Conservation (phyloP, 2,797 vertebrate genomes). For the Australoheros facetus region DNA sequence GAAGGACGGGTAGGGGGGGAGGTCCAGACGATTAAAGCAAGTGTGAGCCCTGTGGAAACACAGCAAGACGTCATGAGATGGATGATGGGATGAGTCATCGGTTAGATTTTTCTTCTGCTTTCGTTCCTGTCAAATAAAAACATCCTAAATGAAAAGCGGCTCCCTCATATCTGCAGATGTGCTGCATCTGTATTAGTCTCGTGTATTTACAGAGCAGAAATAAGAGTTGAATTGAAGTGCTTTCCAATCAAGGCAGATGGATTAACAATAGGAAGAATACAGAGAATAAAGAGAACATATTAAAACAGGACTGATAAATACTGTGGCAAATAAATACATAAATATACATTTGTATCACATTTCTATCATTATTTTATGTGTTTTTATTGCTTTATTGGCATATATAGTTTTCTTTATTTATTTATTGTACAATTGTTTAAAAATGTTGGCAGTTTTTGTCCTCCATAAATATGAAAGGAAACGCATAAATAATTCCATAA, state of each 20-base stretch:
- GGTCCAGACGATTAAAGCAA: slow-evolving; percentile 97
- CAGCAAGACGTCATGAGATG: neutral
- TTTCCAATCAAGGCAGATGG: neutral
- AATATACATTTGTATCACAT: neutral
- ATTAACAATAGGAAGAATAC: neutral
- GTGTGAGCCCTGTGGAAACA: slow-evolving; percentile 89
- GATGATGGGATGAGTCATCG: neutral
- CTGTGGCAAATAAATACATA: neutral
- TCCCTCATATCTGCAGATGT: neutral
- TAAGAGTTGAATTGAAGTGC: neutral
- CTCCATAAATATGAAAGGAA: accelerated
- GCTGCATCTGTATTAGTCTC: too few species aligned
- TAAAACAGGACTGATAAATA: neutral
- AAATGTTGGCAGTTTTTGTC: neutral
- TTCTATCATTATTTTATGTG: neutral
- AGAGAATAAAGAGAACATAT: too few species aligned
- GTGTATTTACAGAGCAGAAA: neutral
- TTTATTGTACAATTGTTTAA: neutral
- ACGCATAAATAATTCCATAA: neutral
- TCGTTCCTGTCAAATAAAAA: neutral
- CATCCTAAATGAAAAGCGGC: neutral
- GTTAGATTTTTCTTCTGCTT: neutral
- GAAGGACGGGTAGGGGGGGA: slow-evolving; percentile 96
- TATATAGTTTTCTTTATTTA: neutral
- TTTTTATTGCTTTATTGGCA: neutral